A percentile compares a stretch with the other conserved stretches of the same genome.
Evolutionary conservation across 2,797 vertebrate species (phyloP).

Genomic region (Protonibea diacanthus): DNA sequence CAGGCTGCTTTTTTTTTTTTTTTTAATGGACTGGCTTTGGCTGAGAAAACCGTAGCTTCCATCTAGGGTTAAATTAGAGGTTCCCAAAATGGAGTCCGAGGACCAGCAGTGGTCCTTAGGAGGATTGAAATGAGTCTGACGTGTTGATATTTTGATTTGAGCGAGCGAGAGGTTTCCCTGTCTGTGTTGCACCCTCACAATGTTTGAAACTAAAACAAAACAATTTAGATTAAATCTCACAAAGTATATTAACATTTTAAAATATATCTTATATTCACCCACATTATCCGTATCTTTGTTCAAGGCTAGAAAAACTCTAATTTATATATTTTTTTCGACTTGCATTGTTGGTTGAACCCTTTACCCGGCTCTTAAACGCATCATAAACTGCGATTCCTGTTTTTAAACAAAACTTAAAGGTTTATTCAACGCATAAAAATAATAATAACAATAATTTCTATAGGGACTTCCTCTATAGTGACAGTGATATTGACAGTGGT

Average conservation of each 20-base stretch:
- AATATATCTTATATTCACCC: not conserved
- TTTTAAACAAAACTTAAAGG: not conserved
- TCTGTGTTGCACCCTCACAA: not conserved
- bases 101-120: slow-evolving; percentile 23
- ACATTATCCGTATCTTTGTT: not conserved
- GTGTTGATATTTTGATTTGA: slow-evolving; percentile 1
- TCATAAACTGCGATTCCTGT: not conserved
- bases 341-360: not conserved
- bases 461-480: slow-evolving; percentile 3
- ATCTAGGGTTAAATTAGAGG: slow-evolving; percentile 53
- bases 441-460: slow-evolving; percentile 1
- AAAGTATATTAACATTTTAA: not conserved
- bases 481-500: slow-evolving; percentile 49
- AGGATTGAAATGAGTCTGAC: slow-evolving; percentile 15
- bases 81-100: slow-evolving; percentile 53
- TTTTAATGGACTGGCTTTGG: slow-evolving; percentile 60
- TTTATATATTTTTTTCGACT: not conserved
- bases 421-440: no score
- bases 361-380: not conserved
- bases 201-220: not conserved
- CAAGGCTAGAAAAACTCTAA: not conserved
- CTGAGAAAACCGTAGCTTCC: slow-evolving; percentile 57
- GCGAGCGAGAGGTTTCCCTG: not conserved
- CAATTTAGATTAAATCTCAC: not conserved
- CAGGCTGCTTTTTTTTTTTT: slow-evolving; percentile 65